These are phyloP conservation scores for Danaus melanippus DNA, from an alignment of 1,140 invertebrate species.

Conservation along the genomic window DNA sequence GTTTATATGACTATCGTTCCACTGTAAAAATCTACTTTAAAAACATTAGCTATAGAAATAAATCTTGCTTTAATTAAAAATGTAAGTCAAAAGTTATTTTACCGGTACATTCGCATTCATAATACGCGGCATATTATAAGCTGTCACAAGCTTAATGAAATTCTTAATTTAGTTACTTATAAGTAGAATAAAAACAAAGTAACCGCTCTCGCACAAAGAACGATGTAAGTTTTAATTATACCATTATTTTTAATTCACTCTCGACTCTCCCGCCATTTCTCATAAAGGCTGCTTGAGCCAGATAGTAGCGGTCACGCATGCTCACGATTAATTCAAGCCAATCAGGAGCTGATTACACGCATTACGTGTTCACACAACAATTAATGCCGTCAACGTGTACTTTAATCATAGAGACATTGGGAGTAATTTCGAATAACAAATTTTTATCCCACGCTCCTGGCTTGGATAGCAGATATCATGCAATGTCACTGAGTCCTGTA, in stretches of 20 bases:
- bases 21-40: too few species aligned
- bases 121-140: too few species aligned
- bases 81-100: too few species aligned
- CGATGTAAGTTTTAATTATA: conserved; percentile 62
- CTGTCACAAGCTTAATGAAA: too few species aligned
- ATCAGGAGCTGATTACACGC: conserved; percentile 68
- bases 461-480: conserved; percentile 45
- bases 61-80: too few species aligned
- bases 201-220: conserved; percentile 32
- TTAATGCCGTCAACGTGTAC: conserved; percentile 22
- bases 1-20: too few species aligned
- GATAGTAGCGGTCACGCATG: conserved; percentile 67
- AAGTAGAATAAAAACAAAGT: conserved; percentile 22
- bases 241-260: conserved; percentile 66
- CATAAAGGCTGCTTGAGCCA: conserved; percentile 48
- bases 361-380: conserved; percentile 55
- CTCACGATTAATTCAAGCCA: conserved; percentile 67
- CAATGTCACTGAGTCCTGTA: conserved; percentile 39
- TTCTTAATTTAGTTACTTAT: conserved; percentile 7
- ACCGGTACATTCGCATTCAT: too few species aligned
- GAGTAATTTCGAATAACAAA: conserved; percentile 17
- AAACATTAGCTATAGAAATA: too few species aligned
- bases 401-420: conserved; percentile 30
- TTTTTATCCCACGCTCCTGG: conserved; percentile 10
- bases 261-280: conserved; percentile 46